Evolutionary conservation across 2,113 vertebrate genomes (phyloP).

Genomic region (Sorex araneus): DNA sequence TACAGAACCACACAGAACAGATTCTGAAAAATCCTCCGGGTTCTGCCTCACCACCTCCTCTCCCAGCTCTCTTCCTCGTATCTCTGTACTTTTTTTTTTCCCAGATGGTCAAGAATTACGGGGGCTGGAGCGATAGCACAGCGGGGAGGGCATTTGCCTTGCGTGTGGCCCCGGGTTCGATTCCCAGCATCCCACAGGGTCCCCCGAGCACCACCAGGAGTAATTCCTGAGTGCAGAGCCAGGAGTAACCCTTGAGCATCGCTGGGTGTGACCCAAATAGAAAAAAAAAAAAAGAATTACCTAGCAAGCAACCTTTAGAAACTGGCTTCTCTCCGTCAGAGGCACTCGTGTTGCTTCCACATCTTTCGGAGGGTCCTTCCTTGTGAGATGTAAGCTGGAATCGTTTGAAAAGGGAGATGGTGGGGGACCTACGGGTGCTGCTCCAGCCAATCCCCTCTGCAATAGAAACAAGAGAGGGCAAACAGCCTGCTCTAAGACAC

Average conservation of each 20-base stretch:
- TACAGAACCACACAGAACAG: fast-evolving
- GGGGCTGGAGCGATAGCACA: too few species aligned
- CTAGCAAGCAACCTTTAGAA: background rate
- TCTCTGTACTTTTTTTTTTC: background rate
- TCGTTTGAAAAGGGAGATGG: background rate
- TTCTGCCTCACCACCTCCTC: background rate
- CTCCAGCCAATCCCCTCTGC: background rate
- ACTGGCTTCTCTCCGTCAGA: background rate
- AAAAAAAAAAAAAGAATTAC: too few species aligned
- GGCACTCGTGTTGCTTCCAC: background rate
- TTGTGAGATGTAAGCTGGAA: background rate
- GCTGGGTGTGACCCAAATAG: too few species aligned
- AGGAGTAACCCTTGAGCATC: too few species aligned
- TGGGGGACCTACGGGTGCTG: background rate
- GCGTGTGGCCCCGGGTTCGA: too few species aligned
- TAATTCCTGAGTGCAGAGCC: too few species aligned
- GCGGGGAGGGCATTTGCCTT: too few species aligned
- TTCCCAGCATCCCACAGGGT: too few species aligned
- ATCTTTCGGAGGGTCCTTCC: background rate
- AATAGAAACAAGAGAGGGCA: background rate
- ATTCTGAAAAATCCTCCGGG: background rate
- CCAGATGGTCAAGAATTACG: background rate
- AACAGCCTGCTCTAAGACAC: background rate
- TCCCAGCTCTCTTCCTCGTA: too few species aligned
- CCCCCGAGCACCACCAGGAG: too few species aligned